A percentile compares a stretch with the other conserved stretches of the same genome.
Conservation (phyloP, 2,797 vertebrate genomes). For the Huso huso region DNA sequence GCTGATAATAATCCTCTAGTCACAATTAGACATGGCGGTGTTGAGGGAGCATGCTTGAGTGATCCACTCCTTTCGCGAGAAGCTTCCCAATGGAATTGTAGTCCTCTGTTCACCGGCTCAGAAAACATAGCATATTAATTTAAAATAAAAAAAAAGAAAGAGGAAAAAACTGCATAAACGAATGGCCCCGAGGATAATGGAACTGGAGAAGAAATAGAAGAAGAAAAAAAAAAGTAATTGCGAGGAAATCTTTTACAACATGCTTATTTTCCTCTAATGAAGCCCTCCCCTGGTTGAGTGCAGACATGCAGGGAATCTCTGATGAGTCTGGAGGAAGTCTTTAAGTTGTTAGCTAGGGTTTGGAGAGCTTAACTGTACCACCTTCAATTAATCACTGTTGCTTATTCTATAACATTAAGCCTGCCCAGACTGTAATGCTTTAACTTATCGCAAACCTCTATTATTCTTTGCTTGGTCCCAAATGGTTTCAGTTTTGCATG, state of each 20-base stretch:
- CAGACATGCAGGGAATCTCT: constrained; percentile 45
- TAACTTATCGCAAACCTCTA: neutral
- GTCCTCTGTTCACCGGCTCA: constrained; percentile 46
- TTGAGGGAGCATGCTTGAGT: constrained; percentile 48
- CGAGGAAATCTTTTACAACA: constrained; percentile 58
- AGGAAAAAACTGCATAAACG: constrained; percentile 42
- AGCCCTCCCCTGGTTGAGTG: constrained; percentile 46
- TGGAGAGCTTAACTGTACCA: constrained; percentile 33
- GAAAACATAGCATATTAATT: constrained; percentile 56
- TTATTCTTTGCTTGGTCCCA: neutral
- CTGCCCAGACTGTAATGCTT: neutral
- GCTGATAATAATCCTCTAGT: constrained; percentile 46
- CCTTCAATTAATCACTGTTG: constrained; percentile 33
- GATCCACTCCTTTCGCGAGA: constrained; percentile 58
- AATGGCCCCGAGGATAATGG: constrained; percentile 43
- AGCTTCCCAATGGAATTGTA: constrained; percentile 47
- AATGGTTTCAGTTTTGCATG: too few species aligned
- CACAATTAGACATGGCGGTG: constrained; percentile 48
- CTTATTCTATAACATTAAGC: constrained; percentile 15
- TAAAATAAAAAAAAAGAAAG: constrained; percentile 19
- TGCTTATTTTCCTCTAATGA: constrained; percentile 65
- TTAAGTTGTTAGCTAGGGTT: constrained; percentile 39
- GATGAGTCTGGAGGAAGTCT: constrained; percentile 40
- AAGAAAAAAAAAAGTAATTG: constrained; percentile 42
- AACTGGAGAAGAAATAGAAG: constrained; percentile 27